phyloP scores from a whole-genome alignment of 2,888 invertebrate genomes.

The Nowickia ferox region DNA sequence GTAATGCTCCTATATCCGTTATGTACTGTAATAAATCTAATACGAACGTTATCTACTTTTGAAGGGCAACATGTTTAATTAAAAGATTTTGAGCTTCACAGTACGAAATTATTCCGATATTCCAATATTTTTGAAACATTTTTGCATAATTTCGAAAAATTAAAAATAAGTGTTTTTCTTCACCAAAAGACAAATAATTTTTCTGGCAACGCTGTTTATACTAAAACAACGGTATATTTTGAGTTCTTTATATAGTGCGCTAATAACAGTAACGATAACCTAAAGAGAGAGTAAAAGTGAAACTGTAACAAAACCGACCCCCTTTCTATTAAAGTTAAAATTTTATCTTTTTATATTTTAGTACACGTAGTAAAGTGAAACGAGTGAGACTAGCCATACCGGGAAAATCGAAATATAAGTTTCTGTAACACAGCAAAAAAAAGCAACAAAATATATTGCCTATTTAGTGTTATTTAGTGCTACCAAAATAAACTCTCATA shows the following conservation, averaged over 20 bases:
- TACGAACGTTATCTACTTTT: too few species aligned
- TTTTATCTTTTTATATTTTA: conserved; percentile 25
- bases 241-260: background rate
- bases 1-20: too few species aligned
- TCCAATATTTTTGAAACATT: too few species aligned
- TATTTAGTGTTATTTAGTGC: conserved; percentile 20
- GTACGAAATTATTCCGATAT: too few species aligned
- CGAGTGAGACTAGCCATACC: conserved; percentile 34
- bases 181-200: background rate
- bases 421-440: background rate
- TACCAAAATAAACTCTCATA: background rate
- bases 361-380: conserved; percentile 58
- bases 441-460: conserved; percentile 16
- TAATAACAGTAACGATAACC: conserved; percentile 3
- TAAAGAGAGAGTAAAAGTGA: conserved; percentile 31
- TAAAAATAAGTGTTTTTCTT: too few species aligned
- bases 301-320: conserved; percentile 11
- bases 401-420: background rate
- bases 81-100: too few species aligned
- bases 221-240: conserved; percentile 46
- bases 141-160: too few species aligned
- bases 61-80: too few species aligned
- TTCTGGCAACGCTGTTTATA: conserved; percentile 15
- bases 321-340: conserved; percentile 22
- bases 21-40: too few species aligned